Conservation (phyloP, 2,888 invertebrate species). For the Tenthredo amoena region DNA sequence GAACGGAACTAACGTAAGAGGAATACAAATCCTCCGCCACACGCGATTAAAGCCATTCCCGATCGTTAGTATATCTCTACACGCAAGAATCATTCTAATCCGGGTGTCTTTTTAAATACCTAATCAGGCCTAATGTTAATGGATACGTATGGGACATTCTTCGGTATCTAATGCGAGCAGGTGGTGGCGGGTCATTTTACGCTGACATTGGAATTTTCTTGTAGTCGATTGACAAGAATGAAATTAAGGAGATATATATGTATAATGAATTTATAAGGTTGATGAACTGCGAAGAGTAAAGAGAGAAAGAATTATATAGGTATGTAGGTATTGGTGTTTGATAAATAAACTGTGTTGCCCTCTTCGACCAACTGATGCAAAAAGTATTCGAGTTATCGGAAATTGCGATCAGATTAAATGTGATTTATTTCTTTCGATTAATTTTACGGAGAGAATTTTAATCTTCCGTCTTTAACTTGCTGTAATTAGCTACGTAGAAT, state of each 20-base stretch:
- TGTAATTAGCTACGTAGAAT: constrained; percentile 49
- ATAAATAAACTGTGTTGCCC: constrained; percentile 2
- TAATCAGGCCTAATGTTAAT: neutral
- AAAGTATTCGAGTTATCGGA: constrained; percentile 33
- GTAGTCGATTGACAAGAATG: neutral
- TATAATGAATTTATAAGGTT: neutral
- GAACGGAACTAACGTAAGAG: neutral
- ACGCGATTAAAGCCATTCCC: neutral
- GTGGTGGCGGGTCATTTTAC: neutral
- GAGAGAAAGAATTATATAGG: neutral
- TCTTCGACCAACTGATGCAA: constrained; percentile 1
- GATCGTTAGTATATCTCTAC: neutral
- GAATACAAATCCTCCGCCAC: constrained; percentile 14
- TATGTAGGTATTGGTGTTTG: neutral
- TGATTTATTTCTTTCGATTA: constrained; percentile 48
- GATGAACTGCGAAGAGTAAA: neutral
- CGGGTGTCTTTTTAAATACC: constrained; percentile 2
- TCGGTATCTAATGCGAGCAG: neutral
- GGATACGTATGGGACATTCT: neutral
- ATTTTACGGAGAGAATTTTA: constrained; percentile 45
- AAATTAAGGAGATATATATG: neutral
- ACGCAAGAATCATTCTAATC: constrained; percentile 21
- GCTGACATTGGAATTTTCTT: neutral
- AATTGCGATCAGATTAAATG: constrained; percentile 38
- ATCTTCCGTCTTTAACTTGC: constrained; percentile 37